Base-by-base conservation (phyloP, 2,888 invertebrate species). In the Plagodis pulveraria region DNA sequence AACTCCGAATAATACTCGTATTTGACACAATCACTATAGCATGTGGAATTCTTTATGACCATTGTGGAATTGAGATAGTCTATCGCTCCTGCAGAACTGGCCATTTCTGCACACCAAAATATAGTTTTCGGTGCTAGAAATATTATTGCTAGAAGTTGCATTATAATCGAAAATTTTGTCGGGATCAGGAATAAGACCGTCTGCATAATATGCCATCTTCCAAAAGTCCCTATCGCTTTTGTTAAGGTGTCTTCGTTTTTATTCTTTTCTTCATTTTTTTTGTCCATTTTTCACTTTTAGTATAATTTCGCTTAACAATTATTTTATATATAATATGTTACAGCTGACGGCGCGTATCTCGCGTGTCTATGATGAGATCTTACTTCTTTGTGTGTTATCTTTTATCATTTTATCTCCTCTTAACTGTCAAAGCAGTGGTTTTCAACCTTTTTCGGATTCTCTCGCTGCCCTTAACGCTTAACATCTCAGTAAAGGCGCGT, bases 1-100 rank as follows among this genome's bases (percentile, higher is more conserved):
- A 96, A 96, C 9, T 40, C 40, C 10, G 40, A 6, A 8, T 40
- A 40, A 10, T 40, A 40, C 10, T 40, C 40, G 40, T 40, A 40
- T 10, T 40, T 10, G 10, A 40, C 6, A 40, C 40, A 40, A 5
- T 40, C 40, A 10, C 40, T 40, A 10, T 40, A 40, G 5, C 40
- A 40, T 10, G 40, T 40, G 8, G 40, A 40, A 40, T 40, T 40
- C 8, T 40, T 40, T 10, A 40, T 10, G 10, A 10, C 40, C 10
- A 40, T 10, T 10, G 40, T 40, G 5, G 40, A 40, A 10, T 40
- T 40, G 2, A 6, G 10, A 5, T 40, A 2, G 10, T 10, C 40
- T 5, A 40, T 40, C 10, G 8, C 40, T 5, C 10, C 40, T 5
- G 40, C 10, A 40, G 40, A 40, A 40, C 40, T 40, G 10, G 1